Evolutionary conservation across 2,797 vertebrate genomes (phyloP), one percentile per base, ranked within the genome.

Genomic region (Pseudomugil tenellus): DNA sequence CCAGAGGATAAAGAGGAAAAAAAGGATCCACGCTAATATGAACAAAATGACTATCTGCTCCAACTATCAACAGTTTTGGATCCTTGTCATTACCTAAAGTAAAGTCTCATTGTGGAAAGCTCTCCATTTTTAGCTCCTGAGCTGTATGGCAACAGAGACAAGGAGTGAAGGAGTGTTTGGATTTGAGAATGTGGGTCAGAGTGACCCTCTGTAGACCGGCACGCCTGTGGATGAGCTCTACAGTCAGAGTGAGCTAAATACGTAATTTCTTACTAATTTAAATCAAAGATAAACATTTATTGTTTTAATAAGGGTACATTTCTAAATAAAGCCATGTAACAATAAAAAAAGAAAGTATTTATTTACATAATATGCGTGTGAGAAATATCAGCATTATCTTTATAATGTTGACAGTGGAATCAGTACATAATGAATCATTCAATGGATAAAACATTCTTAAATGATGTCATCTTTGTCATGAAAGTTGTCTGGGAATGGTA

Each of bases 121-220:
- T 19, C 41, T 71, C 52, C 16, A 60, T 70, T 74, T 67, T 66
- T 70, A 74, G 64, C 54, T 46, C 0, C 2, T 9, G 65, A 74
- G 70, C 49, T 60, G 2, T 17, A n/a, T 0, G 59, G 48, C 32
- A 10, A 39, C 23, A 16, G 43, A 67, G 63, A 28, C 43, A 46
- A 69, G 62, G 65, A 65, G 58, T 2, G 56, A 31, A 68, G 66
- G 58, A 72, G 56, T 29, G 67, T 53, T 66, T 81, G 73, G 64
- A 72, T 82, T 77, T 74, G 62, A 76, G 76, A 64, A 84, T 86
- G 77, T 88, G 87, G 84, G 89, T 87, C 87, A 89, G 55, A 77
- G 71, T 73, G 64, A 77, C 81, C 62, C 69, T 48, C 56, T 62
- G 75, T 67, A 51, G 61, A 62, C 69, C 66, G 13, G 60, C 32